Percentiles rank a stretch among this genome's conserved stretches.
phyloP scores from a whole-genome alignment of 1,140 invertebrate genomes.

The Penaeus japonicus region DNA sequence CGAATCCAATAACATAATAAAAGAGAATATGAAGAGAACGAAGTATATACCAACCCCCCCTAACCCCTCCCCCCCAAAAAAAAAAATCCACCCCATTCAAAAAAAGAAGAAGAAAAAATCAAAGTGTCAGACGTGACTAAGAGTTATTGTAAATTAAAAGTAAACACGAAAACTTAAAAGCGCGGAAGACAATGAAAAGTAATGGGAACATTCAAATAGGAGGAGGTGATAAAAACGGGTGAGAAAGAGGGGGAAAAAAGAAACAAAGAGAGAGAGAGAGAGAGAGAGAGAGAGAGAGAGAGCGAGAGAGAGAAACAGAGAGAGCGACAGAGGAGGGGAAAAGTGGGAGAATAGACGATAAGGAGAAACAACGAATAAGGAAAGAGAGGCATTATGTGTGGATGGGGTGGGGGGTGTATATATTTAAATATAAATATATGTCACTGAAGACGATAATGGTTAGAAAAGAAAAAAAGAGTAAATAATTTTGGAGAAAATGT shows the following conservation, averaged over 20 bases:
- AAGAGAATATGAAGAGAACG: too few species aligned
- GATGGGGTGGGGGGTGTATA: too few species aligned
- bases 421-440: too few species aligned
- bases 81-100: neutral
- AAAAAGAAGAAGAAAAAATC: conserved; percentile 4
- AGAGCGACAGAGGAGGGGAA: neutral
- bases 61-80: neutral
- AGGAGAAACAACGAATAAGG: neutral
- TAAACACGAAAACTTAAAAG: too few species aligned
- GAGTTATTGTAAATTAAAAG: too few species aligned
- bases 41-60: too few species aligned
- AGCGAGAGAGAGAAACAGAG: neutral
- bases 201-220: conserved; percentile 16
- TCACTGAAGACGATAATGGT: too few species aligned
- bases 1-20: too few species aligned
- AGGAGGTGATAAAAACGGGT: neutral
- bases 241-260: neutral
- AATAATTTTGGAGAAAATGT: too few species aligned
- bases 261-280: neutral
- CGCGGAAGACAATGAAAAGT: too few species aligned
- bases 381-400: neutral
- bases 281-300: neutral
- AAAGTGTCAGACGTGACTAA: conserved; percentile 3
- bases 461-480: too few species aligned
- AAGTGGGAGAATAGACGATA: neutral